Percentiles rank a stretch among this genome's conserved stretches.
Conservation (phyloP, 2,888 invertebrate species). For the Zelleria hepariella region DNA sequence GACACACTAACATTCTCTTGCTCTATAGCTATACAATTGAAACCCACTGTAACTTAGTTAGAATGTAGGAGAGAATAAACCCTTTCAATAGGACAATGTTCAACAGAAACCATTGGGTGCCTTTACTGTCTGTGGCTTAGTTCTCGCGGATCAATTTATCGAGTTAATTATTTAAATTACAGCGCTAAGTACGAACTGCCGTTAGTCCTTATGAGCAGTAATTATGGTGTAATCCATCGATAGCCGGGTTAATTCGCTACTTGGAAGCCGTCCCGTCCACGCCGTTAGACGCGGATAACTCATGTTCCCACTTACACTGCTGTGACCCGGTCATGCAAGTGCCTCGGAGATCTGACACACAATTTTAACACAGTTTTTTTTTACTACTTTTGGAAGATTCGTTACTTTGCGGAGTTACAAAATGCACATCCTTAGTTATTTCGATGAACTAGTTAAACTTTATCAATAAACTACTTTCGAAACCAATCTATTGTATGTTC, state of each 20-base stretch:
- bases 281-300: not conserved
- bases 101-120: not conserved
- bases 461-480: not conserved
- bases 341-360: not conserved
- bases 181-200: not conserved
- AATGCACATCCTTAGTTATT: not conserved
- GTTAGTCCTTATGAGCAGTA: not conserved
- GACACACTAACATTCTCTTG: not conserved
- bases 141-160: not conserved
- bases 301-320: not conserved
- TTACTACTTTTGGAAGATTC: too few relatives aligned
- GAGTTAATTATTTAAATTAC: not conserved
- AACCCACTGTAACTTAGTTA: too few relatives aligned
- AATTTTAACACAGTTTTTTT: not conserved
- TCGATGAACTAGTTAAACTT: not conserved
- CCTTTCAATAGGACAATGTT: not conserved
- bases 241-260: not conserved
- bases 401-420: too few relatives aligned
- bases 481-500: not conserved
- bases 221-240: not conserved
- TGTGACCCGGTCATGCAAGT: not conserved
- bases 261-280: not conserved
- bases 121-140: not conserved
- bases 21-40: too few relatives aligned
- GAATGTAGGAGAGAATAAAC: too few relatives aligned